Conservation (phyloP, 2,888 invertebrate genomes). For the Lymantria dispar region DNA sequence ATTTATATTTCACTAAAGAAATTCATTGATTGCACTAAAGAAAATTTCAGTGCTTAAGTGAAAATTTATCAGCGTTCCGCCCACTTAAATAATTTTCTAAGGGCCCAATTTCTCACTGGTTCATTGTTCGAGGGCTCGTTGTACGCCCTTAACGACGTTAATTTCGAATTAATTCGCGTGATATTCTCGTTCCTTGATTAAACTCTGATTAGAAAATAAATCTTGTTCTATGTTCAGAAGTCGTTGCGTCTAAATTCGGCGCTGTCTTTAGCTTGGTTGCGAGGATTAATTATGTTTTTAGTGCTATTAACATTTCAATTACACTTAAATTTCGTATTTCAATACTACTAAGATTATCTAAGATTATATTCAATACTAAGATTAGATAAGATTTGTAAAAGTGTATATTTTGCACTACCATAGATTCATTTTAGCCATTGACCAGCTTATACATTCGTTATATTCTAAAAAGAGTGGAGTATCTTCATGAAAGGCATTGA, state of each 20-base stretch:
- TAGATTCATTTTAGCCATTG: too few species aligned
- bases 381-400: too few species aligned
- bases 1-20: constrained; percentile 11
- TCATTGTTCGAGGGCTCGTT: constrained; percentile 60
- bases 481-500: too few species aligned
- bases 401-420: too few species aligned
- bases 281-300: constrained; percentile 2
- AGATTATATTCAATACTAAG: too few species aligned
- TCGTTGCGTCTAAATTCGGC: constrained; percentile 23
- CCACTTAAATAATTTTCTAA: constrained; percentile 51
- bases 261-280: constrained; percentile 7
- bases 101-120: constrained; percentile 59
- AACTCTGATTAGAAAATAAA: constrained; percentile 69
- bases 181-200: constrained; percentile 66
- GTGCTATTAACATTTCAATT: too few species aligned
- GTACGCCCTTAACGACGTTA: constrained; percentile 57
- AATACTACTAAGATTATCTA: too few species aligned
- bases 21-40: constrained; percentile 27
- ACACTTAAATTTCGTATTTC: not conserved
- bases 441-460: too few species aligned
- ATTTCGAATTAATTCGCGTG: constrained; percentile 71
- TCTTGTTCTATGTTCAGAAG: constrained; percentile 43
- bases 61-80: constrained; percentile 50
- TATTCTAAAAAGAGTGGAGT: too few species aligned
- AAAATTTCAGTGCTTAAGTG: constrained; percentile 31